A percentile compares a stretch with the other conserved stretches of the same genome.
These are phyloP conservation scores for Rhopalosiphum padi DNA, from an alignment of 1,140 invertebrate species.

Conservation along the genomic window DNA sequence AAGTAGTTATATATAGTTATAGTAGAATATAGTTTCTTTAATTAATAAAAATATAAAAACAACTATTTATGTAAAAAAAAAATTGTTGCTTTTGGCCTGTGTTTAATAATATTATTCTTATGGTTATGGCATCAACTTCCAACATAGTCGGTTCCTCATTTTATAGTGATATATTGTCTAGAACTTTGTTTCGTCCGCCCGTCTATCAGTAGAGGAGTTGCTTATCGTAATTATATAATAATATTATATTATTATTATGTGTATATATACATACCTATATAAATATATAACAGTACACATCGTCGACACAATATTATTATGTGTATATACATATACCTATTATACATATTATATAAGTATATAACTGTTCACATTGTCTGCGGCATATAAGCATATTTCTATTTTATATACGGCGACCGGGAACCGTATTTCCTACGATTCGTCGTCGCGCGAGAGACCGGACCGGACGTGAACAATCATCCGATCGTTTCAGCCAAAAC, in stretches of 20 bases:
- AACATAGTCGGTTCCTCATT: background rate
- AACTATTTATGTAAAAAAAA: too few relatives aligned
- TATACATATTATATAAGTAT: background rate
- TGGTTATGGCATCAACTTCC: background rate
- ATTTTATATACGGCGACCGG: background rate
- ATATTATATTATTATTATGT: background rate
- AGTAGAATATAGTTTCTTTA: too few relatives aligned
- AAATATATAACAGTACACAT: background rate
- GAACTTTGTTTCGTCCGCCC: background rate
- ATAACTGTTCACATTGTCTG: background rate
- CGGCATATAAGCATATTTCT: too few relatives aligned
- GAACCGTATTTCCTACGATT: background rate
- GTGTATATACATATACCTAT: background rate
- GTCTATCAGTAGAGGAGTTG: background rate
- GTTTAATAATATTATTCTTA: background rate
- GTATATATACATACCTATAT: background rate
- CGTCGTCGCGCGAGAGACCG: background rate
- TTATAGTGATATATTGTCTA: too few relatives aligned
- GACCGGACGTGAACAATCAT: constrained; percentile 53
- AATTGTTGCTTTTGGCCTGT: too few relatives aligned
- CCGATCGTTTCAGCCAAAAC: constrained; percentile 54
- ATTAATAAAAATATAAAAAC: too few relatives aligned
- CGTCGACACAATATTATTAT: background rate
- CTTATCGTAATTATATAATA: background rate
- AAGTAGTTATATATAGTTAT: too few relatives aligned